Base-by-base conservation (phyloP, 2,888 invertebrate species). In the Lithophane socia region DNA sequence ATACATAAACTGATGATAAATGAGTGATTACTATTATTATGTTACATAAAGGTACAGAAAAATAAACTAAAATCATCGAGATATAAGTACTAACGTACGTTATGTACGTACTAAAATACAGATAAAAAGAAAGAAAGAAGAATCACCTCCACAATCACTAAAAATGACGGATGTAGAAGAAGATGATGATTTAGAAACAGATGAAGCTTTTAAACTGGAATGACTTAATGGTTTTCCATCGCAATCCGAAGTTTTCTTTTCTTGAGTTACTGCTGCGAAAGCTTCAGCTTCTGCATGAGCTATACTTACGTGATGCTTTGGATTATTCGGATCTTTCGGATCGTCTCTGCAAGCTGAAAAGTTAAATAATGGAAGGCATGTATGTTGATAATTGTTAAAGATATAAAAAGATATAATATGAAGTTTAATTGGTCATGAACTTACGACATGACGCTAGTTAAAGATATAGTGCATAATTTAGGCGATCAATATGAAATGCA, bases 261-360 rank as follows among this genome's bases (percentile, higher is more conserved):
- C 61, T 42, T 47, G 21, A 66, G 21, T 49, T 29, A 42, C 16
- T 49, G 21, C 13, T 54, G 80, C 73, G 18, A 13, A 65, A 64
- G 44, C 56, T 13, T 2, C 3, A 18, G 65, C 44, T 42, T 80
- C 47, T 66, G 60, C 80, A 12, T 66, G 44, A 29, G 54, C 13
- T n/a, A 21, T 24, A 49, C 18, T 5, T 47, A 61, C n/a, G 21
- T 24, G 18, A 61, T 21, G 18, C 3, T 24, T n/a, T 24, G 49
- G n/a, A 64, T 42, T 58, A 58, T 71, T n/a, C 16, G 56, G 47
- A 80, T 63, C 24, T 79, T 71, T 63, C 24, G 79, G 54, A 77
- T 77, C 13, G 7, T 37, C 13, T 29, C 12, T 44, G 63, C 18
- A n/a, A 29, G 54, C 79, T 67, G 42, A 52, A 79, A 82, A 21